Evolutionary conservation across 1,140 invertebrate genomes (phyloP).

Genomic region (Halesus radiatus): DNA sequence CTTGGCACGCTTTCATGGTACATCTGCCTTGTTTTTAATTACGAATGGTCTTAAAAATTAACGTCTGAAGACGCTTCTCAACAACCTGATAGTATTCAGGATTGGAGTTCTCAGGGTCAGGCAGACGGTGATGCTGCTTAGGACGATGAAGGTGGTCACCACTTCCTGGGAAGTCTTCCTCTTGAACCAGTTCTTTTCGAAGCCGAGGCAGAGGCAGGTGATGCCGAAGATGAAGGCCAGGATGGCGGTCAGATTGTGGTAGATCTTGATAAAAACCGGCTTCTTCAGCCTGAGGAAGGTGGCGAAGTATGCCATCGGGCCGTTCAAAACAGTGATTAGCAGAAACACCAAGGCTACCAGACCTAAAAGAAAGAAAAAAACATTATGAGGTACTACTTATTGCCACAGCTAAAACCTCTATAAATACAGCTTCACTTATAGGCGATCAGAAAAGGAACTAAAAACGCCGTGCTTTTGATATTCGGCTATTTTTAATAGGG

Average conservation of each 20-base stretch:
- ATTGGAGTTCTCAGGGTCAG: slow-evolving; percentile 47
- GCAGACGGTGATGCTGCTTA: slow-evolving; percentile 43
- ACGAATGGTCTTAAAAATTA: background rate
- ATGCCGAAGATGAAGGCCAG: slow-evolving; percentile 43
- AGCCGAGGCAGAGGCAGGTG: slow-evolving; percentile 38
- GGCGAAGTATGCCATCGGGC: slow-evolving; percentile 39
- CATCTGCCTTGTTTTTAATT: no score
- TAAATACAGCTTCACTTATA: no score
- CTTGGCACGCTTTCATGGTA: no score
- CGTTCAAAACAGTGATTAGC: slow-evolving; percentile 33
- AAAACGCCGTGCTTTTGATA: no score
- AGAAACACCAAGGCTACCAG: slow-evolving; percentile 42
- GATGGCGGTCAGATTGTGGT: slow-evolving; percentile 38
- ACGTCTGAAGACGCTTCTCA: slow-evolving; percentile 16
- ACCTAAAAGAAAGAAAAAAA: slow-evolving; percentile 48
- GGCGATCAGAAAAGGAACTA: no score
- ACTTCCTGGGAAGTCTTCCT: slow-evolving; percentile 31
- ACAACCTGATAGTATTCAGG: slow-evolving; percentile 34
- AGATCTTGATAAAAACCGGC: slow-evolving; percentile 43
- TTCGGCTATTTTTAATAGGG: no score
- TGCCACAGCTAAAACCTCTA: background rate
- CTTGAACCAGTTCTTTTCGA: slow-evolving; percentile 46
- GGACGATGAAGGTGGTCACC: slow-evolving; percentile 40
- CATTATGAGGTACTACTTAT: background rate
- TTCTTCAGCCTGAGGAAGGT: slow-evolving; percentile 6